A percentile compares a stretch with the other conserved stretches of the same genome.
phyloP scores from a whole-genome alignment of 2,888 invertebrate species.

The Polyploca ridens region DNA sequence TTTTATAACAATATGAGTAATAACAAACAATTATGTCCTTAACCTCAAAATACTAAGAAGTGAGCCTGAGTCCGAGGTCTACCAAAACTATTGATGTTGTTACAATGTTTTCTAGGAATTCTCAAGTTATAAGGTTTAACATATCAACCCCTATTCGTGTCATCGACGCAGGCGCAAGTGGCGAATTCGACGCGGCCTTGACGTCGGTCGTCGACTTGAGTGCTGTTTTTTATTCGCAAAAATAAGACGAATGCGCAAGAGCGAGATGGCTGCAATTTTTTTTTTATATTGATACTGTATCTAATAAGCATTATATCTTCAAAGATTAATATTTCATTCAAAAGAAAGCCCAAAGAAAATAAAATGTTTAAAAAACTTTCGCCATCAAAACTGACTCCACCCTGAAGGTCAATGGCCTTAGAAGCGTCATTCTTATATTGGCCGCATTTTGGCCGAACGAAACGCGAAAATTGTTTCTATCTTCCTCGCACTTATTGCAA shows the following conservation, averaged over 20 bases:
- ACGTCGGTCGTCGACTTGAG: constrained; percentile 69
- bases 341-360: constrained; percentile 15
- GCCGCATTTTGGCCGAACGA: constrained; percentile 79
- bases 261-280: constrained; percentile 28
- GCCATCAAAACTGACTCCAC: constrained; percentile 46
- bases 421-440: constrained; percentile 82
- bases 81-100: no score
- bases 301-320: neutral
- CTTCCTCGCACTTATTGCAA: constrained; percentile 57
- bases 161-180: constrained; percentile 28
- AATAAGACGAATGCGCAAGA: constrained; percentile 47
- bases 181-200: constrained; percentile 79
- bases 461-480: constrained; percentile 64
- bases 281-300: neutral
- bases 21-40: no score
- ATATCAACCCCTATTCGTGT: constrained; percentile 11
- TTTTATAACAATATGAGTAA: no score
- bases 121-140: neutral
- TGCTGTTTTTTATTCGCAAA: constrained; percentile 58
- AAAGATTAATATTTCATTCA: neutral
- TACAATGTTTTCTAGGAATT: neutral
- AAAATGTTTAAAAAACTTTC: constrained; percentile 3
- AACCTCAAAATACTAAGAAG: no score
- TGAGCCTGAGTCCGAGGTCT: no score
- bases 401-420: constrained; percentile 75